Evolutionary conservation across 1,140 invertebrate species (phyloP), one percentile per base, ranked within the genome.

Genomic region (Drosophila rufa): DNA sequence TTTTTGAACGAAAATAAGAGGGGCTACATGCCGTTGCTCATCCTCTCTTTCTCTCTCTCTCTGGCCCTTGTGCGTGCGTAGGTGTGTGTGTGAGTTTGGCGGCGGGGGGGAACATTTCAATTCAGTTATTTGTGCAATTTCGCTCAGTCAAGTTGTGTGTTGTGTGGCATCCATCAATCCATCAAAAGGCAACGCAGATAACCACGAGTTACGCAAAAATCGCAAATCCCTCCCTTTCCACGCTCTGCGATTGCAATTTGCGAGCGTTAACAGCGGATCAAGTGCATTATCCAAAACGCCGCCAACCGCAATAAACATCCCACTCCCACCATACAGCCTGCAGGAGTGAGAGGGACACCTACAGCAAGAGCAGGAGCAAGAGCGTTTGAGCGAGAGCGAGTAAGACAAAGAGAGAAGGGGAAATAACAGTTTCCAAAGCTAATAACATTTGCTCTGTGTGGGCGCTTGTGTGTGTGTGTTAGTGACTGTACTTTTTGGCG

Each of bases 111-210:
- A 66, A 79, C 69, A 79, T 83, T 87, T 80, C 73, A 83, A 80
- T 90, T 90, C 82, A 90, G 86, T 90, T 90, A 90, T 90, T 90
- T 90, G 81, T 90, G 85, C 85, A 90, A 78, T 91, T 90, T 82
- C 61, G 65, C 81, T 90, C 85, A 85, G 85, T 90, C 81, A 82
- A 85, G 85, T 90, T 85, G 85, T 84, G 83, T 75, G 76, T 82
- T 78, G 45, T 47, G 67, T 79, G 71, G 64, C 75, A 85, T 79
- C 40, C 46, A 62, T 56, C 70, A 78, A 75, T 71, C 74, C 40
- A 40, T 47, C 62, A 55, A 79, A 47, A 25, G 45, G 59, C 42
- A 59, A 27, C 22, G 17, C 19, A 27, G 55, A 58, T 59, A 73
- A 48, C 36, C 43, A 43, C 25, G 46, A 75, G 55, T 58, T 55